Percentiles rank a stretch among this genome's conserved stretches.
Evolutionary conservation across 2,797 vertebrate genomes (phyloP).

Genomic region (Fistularia commersonii): DNA sequence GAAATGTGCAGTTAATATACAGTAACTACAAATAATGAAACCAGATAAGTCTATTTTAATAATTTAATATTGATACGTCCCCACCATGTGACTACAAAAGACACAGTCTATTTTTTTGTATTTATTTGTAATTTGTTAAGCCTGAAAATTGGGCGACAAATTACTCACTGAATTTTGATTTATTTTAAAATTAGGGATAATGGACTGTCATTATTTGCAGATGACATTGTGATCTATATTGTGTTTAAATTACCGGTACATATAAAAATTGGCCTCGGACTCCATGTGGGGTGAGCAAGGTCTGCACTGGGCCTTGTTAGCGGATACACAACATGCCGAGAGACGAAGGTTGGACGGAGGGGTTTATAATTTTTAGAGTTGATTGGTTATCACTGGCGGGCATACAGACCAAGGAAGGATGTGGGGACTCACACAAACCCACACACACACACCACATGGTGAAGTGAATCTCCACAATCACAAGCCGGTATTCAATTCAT

Average conservation of each 20-base stretch:
- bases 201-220: too few relatives aligned
- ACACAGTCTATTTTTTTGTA: too few relatives aligned
- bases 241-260: too few relatives aligned
- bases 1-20: too few relatives aligned
- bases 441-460: constrained; percentile 26
- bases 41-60: constrained; percentile 51
- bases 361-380: constrained; percentile 32
- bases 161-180: too few relatives aligned
- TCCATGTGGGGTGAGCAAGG: neutral
- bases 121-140: too few relatives aligned
- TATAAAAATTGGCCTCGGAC: constrained; percentile 10
- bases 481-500: constrained; percentile 55
- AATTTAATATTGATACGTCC: constrained; percentile 32
- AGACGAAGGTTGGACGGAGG: constrained; percentile 24
- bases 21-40: constrained; percentile 9
- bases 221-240: too few relatives aligned
- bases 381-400: constrained; percentile 30
- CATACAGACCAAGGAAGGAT: constrained; percentile 15
- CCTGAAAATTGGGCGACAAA: too few relatives aligned
- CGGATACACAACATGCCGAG: constrained; percentile 56
- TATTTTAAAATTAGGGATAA: too few relatives aligned
- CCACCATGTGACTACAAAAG: too few relatives aligned
- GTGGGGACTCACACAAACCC: constrained; percentile 21
- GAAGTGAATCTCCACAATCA: constrained; percentile 60
- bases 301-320: constrained; percentile 40